Base-by-base conservation (phyloP, 2,797 vertebrate species). In the Psittacula derbiana region DNA sequence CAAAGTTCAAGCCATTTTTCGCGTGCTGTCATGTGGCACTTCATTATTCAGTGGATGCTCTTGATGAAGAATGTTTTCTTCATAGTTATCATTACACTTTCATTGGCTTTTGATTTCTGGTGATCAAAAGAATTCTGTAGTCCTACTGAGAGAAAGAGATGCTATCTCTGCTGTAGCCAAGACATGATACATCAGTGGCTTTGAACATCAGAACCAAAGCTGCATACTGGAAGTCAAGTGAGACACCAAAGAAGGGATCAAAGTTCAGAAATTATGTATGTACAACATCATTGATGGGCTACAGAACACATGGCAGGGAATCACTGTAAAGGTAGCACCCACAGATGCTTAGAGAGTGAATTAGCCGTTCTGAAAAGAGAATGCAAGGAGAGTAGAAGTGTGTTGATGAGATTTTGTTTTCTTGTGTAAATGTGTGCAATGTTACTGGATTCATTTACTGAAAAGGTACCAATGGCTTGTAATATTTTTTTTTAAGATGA, bases 181-280 rank as follows among this genome's bases (percentile, higher is more conserved):
- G 62, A 53, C 50, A 46, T 11, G 25, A 79, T 64, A 41, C 52
- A 21, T 31, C 12, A 27, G 41, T 86, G 55, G 66, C 94, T 96
- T 94, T 96, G 90, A 96, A 75, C 60, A 67, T 53, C 49, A 83
- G 40, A 79, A 92, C 76, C 66, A 79, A 94, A 88, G 80, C 70
- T 55, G 88, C 79, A 38, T 31, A 49, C 75, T 61, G 60, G 33
- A 71, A 87, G 64, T 57, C 21, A 90, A 67, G 66, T 46, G 64
- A 95, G 90, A 88, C 30, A 94, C 78, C 67, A 93, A 88, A 95
- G 86, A 70, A 92, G 46, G 81, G 83, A 92, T 90, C 86, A 95
- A 91, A 88, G 91, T 71, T 88, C 36, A 55, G 43, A 44, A 70
- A 28, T 16, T 60, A 70, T 75, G 80, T 41, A 18, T n/a, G 36